Percentiles rank a stretch among this genome's conserved stretches.
Evolutionary conservation across 2,113 vertebrate genomes (phyloP).

Genomic region (Tichodroma muraria): DNA sequence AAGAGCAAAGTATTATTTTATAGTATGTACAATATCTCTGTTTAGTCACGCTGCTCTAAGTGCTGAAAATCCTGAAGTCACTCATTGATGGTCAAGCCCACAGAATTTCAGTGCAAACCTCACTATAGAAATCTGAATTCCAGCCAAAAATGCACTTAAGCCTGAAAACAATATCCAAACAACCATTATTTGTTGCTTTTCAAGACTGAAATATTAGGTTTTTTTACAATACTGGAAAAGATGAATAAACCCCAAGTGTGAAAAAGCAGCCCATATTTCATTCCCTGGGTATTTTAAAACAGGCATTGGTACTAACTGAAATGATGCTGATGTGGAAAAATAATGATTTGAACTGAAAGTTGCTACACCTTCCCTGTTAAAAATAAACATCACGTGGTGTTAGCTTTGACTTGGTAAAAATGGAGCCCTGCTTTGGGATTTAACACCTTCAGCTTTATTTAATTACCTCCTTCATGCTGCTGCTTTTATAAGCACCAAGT

Average conservation of each 20-base stretch:
- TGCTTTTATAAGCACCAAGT: slow-evolving; percentile 2
- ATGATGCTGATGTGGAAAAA: not conserved
- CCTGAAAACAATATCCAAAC: not conserved
- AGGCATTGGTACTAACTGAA: not conserved
- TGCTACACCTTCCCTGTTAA: not conserved
- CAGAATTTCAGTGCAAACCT: not conserved
- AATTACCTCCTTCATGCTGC: slow-evolving; percentile 3
- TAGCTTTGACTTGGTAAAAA: not conserved
- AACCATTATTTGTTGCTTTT: not conserved
- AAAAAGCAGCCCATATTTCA: not conserved
- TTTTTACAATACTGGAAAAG: not conserved
- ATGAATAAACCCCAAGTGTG: not conserved
- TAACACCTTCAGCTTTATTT: slow-evolving; percentile 45
- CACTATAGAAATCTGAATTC: not conserved
- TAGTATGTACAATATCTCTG: not conserved
- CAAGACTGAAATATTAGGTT: not conserved
- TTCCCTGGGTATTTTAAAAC: not conserved
- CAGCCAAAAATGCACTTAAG: not conserved
- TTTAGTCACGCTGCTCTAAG: not conserved
- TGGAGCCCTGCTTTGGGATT: slow-evolving; percentile 3
- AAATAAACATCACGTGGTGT: slow-evolving; percentile 18
- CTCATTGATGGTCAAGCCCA: not conserved
- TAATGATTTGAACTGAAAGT: not conserved
- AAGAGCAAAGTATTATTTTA: not conserved
- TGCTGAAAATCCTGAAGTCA: not conserved